Percentiles rank a stretch among this genome's conserved stretches.
phyloP scores from a whole-genome alignment of 2,113 vertebrate species.

The Aldabrachelys gigantea region DNA sequence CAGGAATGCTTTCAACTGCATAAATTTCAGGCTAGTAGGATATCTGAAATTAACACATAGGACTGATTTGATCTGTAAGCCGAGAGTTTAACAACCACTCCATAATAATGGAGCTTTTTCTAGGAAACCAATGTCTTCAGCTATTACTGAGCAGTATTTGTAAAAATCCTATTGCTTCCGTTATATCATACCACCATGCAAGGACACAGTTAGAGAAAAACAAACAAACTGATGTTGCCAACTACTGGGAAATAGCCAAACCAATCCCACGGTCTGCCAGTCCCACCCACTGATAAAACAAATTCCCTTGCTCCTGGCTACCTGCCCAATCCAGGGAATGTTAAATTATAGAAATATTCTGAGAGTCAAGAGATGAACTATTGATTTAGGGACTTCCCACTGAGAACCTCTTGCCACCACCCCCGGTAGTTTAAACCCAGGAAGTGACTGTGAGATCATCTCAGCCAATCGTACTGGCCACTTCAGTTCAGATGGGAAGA shows the following conservation, averaged over 20 bases:
- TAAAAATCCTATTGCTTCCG: neutral
- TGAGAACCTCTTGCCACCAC: neutral
- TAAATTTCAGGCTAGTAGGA: neutral
- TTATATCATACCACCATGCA: neutral
- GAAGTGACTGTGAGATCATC: neutral
- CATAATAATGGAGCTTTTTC: neutral
- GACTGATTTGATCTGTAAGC: neutral
- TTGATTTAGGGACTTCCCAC: slow-evolving; percentile 18
- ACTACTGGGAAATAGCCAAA: neutral
- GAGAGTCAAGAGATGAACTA: slow-evolving; percentile 30
- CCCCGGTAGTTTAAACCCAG: slow-evolving; percentile 10
- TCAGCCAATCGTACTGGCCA: neutral
- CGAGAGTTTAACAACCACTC: neutral
- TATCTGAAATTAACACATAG: neutral
- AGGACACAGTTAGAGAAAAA: slow-evolving; percentile 22
- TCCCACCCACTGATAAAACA: neutral
- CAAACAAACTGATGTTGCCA: slow-evolving; percentile 27
- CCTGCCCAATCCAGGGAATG: slow-evolving; percentile 26
- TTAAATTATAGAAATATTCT: slow-evolving; percentile 37
- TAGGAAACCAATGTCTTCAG: slow-evolving; percentile 6
- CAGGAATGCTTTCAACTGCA: neutral
- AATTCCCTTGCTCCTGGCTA: neutral
- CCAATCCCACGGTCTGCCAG: neutral
- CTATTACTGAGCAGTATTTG: neutral
- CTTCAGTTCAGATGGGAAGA: neutral